Evolutionary conservation across 2,797 vertebrate genomes (phyloP), one percentile per base, ranked within the genome.

Genomic region (Neomorphus geoffroyi): DNA sequence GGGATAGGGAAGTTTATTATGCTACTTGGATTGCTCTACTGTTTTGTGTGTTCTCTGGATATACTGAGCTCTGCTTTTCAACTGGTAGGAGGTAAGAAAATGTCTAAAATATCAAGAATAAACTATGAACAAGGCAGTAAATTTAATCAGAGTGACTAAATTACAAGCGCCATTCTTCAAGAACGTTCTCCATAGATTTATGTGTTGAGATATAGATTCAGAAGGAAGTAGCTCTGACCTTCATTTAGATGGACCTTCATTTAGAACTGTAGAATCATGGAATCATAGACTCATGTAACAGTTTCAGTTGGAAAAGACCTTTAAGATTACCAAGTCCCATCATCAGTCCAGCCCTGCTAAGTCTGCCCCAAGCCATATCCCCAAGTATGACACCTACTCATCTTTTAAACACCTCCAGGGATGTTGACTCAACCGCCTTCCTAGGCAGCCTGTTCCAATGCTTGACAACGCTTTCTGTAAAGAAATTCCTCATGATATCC

Each of bases 61-160:
- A 72, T 99, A 6, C 98, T 99, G 94, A 99, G 99, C 89, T 99
- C 99, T 4, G 99, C 99, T 48, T 99, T 99, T 97, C 99, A 99
- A 96, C 98, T 99, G 5, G 98, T 99, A 18, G 99, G 99, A 98
- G 99, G 99, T 99, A 98, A 48, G 97, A 72, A 72, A 93, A 85
- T 41, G 13, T 46, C 30, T 72, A 35, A 71, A 92, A 64, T 74
- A 79, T 32, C 27, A 33, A 26, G 33, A 74, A 46, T 24, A 18
- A 50, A 23, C n/a, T 62, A 32, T 10, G 5, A 51, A 62, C 18
- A 15, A 35, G 15, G 18, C 37, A 39, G 22, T 51, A 51, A n/a
- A 48, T 86, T 73, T 64, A 35, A 35, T 57, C 45, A n/a, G 14
- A 90, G 37, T 58, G 3, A 30, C 50, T 51, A 28, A 41, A 54